Base-by-base conservation (phyloP, 2,113 vertebrate genomes). In the Hyla sarda region DNA sequence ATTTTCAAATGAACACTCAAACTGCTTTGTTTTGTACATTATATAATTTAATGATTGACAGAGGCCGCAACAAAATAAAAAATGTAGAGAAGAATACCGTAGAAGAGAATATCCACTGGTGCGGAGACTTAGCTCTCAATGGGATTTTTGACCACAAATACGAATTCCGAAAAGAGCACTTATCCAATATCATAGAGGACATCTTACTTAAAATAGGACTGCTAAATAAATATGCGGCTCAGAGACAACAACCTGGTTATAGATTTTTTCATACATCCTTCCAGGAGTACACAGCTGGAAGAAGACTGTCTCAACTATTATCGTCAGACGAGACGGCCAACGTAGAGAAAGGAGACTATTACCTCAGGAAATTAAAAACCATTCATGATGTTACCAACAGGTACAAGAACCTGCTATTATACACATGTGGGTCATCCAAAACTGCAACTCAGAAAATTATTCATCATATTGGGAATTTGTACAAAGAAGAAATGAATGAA, bases 191-290 rank as follows among this genome's bases (percentile, higher is more conserved):
- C 7, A 87, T 90, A 0, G 90, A 92, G 87, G 50, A 89, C 0
- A 65, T 90, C 11, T 86, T 92, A 0, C 73, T 91, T 78, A 83
- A 85, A 3, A 83, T 83, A 0, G 92, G 89, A 1, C 91, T 92
- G 19, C 88, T 92, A 50, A 91, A 91, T 83, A 92, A 92, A 69
- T 89, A 91, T 74, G 88, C 89, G 65, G 90, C 91, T 14, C 91
- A 93, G 41, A 84, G 83, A 60, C 85, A 90, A 56, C 89, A 78
- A 41, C 85, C 89, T 13, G 85, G 77, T 69, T 92, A 90, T 2
- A 87, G 86, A 41, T 92, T 92, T 87, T 93, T 92, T 41, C 91
- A 92, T 45, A 89, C 90, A 5, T 90, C 91, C 0, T 92, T 92
- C 87, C 92, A 92, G 84, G 91, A 93, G 82, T 92, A 92, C 30